These are phyloP conservation scores for Axis porcinus DNA, from an alignment of 2,113 vertebrate genomes.

Conservation along the genomic window DNA sequence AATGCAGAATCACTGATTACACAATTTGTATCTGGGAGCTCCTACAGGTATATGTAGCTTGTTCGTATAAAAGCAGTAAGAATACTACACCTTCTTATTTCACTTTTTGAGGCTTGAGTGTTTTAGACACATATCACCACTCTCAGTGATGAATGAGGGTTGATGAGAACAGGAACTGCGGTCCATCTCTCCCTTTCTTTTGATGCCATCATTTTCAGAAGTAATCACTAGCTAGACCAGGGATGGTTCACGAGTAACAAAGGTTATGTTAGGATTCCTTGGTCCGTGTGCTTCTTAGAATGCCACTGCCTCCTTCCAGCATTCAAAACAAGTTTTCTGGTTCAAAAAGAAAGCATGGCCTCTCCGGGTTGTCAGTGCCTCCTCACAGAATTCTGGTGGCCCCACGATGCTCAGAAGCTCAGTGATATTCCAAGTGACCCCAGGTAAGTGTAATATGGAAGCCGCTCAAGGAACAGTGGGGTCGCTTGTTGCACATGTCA, in stretches of 20 bases:
- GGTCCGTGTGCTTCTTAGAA: neutral
- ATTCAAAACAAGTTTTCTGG: neutral
- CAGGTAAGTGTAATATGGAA: accelerated
- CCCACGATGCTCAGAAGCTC: accelerated
- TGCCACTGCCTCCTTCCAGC: neutral
- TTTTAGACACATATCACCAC: neutral
- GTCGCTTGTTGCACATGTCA: accelerated
- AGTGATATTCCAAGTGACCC: neutral
- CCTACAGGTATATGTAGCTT: accelerated
- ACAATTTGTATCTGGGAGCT: neutral
- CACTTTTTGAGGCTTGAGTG: accelerated
- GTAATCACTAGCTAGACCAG: neutral
- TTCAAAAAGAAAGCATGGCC: accelerated
- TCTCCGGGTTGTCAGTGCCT: accelerated
- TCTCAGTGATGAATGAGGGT: neutral
- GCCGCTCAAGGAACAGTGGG: accelerated
- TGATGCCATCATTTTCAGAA: neutral
- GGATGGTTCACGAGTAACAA: accelerated
- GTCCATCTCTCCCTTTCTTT: neutral
- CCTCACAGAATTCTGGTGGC: neutral
- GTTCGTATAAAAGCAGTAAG: neutral
- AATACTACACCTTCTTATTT: neutral
- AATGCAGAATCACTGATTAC: accelerated
- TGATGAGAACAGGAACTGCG: neutral
- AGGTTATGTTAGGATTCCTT: accelerated